Percentiles rank a stretch among this genome's conserved stretches.
Conservation (phyloP, 2,888 invertebrate species). For the Meteorus colon region DNA sequence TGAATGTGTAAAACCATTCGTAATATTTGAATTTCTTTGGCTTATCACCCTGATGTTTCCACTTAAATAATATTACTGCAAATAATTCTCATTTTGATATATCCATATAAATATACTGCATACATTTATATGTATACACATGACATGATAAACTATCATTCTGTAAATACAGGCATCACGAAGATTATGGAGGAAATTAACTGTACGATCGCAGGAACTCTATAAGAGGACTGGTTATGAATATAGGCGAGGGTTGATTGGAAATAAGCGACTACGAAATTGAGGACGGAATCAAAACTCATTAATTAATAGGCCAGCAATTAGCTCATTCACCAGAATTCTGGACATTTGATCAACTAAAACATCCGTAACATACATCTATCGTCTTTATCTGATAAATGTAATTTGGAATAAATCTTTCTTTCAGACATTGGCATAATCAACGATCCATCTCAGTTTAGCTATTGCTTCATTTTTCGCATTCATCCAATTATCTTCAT, state of each 20-base stretch:
- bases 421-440: not conserved
- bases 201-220: constrained; percentile 15
- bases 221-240: not conserved
- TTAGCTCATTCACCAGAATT: not conserved
- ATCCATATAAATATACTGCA: too few relatives aligned
- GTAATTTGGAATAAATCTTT: not conserved
- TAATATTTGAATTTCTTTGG: too few relatives aligned
- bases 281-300: constrained; percentile 12
- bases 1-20: too few relatives aligned
- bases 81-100: too few relatives aligned
- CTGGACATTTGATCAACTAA: not conserved
- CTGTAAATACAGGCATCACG: not conserved
- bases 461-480: not conserved
- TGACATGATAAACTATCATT: not conserved
- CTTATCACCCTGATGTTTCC: too few relatives aligned
- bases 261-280: constrained; percentile 2
- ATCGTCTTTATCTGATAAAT: not conserved
- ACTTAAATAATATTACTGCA: too few relatives aligned
- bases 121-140: too few relatives aligned
- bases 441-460: not conserved
- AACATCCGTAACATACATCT: not conserved
- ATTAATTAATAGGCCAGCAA: constrained; percentile 2
- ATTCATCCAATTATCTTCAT: not conserved
- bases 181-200: constrained; percentile 2
- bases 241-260: not conserved